Base-by-base conservation (phyloP, 2,113 vertebrate species). In the Camelus dromedarius region DNA sequence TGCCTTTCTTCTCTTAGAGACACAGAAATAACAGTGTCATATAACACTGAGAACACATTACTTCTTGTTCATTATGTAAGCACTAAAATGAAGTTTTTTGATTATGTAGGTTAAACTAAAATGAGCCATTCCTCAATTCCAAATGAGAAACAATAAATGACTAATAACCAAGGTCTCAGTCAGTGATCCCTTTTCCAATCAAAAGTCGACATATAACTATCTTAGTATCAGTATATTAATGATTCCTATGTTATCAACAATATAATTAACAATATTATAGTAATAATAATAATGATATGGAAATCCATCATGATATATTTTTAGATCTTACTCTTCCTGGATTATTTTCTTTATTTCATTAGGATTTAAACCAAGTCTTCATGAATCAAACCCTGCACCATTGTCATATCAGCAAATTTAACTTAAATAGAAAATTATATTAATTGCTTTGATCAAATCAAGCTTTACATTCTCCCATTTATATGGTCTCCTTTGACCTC, bases 361-460 rank as follows among this genome's bases (percentile, higher is more conserved):
- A 91, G 42, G 6, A 30, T 96, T 82, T 77, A 87, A 95, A 77
- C 24, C 50, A 89, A 70, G 73, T 91, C 30, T 46, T 89, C 52
- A 66, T 66, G 60, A 97, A 89, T 91, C 93, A 96, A 84, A 56
- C 14, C 16, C 18, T 89, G 24, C 20, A 72, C 76, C 30, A 32
- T 56, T 70, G 26, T 73, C 84, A 54, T 35, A 91, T 42, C 46
- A 80, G 81, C 42, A 96, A 96, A 93, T 94, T 89, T 81, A 91
- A 69, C 77, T 86, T 91, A 75, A 81, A 95, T 42, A 91, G 85
- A 64, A 94, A 96, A 97, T 83, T 83, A 85, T 86, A 75, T 75
- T 89, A 94, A 97, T 92, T 75, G n/a, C 79, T 86, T 92, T 93
- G 86, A 83, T 89, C 89, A 80, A 69, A 95, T 96, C 73, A 76